These are phyloP conservation scores for Recurvirostra avosetta DNA, from an alignment of 2,113 vertebrate species.

Conservation along the genomic window DNA sequence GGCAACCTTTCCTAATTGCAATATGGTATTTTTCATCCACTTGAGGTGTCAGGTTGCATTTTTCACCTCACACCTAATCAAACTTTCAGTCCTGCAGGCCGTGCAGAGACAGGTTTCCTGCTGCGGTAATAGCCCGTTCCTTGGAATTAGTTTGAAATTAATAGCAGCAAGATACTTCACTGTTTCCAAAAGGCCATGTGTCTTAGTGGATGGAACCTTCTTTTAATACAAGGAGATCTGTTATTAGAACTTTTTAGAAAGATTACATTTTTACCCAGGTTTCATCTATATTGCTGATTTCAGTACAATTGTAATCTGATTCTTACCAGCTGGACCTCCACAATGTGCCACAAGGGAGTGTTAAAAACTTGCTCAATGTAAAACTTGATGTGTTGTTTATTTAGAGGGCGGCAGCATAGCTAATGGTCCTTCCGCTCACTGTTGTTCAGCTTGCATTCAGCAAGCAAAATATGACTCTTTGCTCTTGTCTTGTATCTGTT, in stretches of 20 bases:
- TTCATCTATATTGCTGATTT: neutral
- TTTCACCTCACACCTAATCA: constrained; percentile 24
- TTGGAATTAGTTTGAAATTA: neutral
- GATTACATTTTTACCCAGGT: neutral
- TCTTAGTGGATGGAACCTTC: neutral
- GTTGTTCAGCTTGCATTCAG: neutral
- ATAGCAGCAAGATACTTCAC: neutral
- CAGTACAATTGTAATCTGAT: neutral
- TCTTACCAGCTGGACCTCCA: neutral
- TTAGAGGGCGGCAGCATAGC: neutral
- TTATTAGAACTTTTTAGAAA: neutral
- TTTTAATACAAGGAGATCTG: neutral
- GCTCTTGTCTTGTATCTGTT: constrained; percentile 30
- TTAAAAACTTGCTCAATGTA: neutral
- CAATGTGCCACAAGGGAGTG: neutral
- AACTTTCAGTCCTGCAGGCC: neutral
- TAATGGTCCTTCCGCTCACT: neutral
- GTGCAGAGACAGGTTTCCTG: neutral
- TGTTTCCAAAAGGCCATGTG: neutral
- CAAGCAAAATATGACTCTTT: neutral
- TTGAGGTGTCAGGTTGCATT: neutral
- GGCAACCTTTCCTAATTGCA: neutral
- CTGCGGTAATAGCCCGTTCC: neutral
- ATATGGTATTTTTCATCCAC: neutral
- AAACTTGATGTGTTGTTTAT: neutral